Base-by-base conservation (phyloP, 2,797 vertebrate species). In the Geotrypetes seraphini region DNA sequence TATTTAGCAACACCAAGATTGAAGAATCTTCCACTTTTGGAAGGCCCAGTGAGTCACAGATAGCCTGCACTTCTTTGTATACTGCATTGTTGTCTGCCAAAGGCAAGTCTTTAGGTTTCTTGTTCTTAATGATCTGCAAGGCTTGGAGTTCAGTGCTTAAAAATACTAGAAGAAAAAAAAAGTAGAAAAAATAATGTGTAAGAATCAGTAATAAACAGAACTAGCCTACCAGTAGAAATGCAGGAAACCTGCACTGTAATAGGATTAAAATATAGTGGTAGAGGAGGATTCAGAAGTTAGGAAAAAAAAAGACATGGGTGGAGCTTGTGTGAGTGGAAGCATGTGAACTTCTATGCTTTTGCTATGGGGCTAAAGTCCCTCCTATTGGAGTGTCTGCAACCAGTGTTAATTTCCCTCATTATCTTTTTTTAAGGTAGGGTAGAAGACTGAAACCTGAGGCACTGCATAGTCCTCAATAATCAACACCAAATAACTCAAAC, bases 91-190 rank as follows among this genome's bases (percentile, higher is more conserved):
- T 70, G 49, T 75, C 62, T 19, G 72, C 57, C 64, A 48, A 31
- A 21, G 12, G 50, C 54, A 60, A 62, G 39, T 30, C 64, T 54
- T 41, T 72, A 20, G 1, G 5, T 36, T 50, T 35, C 51, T 79
- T 87, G 57, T 63, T 80, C 36, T 73, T 70, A 42, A 79, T 2
- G 16, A 99, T 88, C 71, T 86, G 88, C 46, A 85, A 80, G 10
- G 95, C 84, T 60, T 97, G 92, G 58, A 99, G 91, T 69, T 99
- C 94, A 8, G 94, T 92, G 63, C 88, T 86, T 38, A 99, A 62
- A 75, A 94, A 99, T 57, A 97, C 95, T 99, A 22, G 5, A 13
- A 53, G 40, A 24, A 53, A 43, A 39, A 44, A 53, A 28, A 25
- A 17, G 23, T 4, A 36, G 22, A 19, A 21, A 8, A 62, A 25